Evolutionary conservation across 2,797 vertebrate species (phyloP), one percentile per base, ranked within the genome.

Genomic region (Pipistrellus nathusii): DNA sequence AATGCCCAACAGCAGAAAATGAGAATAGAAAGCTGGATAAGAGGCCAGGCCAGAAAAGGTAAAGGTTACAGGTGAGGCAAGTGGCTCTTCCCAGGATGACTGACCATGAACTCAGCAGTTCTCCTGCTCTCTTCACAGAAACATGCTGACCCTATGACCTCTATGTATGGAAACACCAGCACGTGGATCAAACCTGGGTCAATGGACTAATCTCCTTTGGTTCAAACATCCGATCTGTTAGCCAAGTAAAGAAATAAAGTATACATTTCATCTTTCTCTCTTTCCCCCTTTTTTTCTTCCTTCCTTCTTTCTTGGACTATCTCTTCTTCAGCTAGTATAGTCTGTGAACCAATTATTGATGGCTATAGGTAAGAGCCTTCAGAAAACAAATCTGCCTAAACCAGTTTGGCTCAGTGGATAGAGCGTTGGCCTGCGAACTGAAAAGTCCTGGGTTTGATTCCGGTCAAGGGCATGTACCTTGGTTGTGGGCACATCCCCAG

Each of bases 181-280:
- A 73, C 44, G 68, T n/a, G 30, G 90, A 86, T 44, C 12, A 81
- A 57, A 73, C 2, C 0, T 72, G 27, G n/a, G 9, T 80, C 20
- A 77, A 44, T 0, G 89, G n/a, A 57, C 72, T 23, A 66, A 69
- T 55, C 57, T 57, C 44, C 32, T 85, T 73, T 46, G 27, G 30
- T 62, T 92, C 62, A 94, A 81, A 20, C 32, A 81, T 73, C 35
- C 35, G 0, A 35, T 9, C 57, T 77, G 10, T 44, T 72, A 85
- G 38, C 5, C 21, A 83, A 32, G 14, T n/a, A 92, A 71, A 91
- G 15, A 93, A 90, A 84, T 72, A 62, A 38, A 85, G 62, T 80
- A 51, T 23, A 12, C 11, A 17, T 83, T 69, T 72, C n/a, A 38
- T 14, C 23, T 72, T 32, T 9, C 18, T 85, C 66, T 55, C 2